phyloP scores from a whole-genome alignment of 2,113 vertebrate genomes.

The Pseudois nayaur region DNA sequence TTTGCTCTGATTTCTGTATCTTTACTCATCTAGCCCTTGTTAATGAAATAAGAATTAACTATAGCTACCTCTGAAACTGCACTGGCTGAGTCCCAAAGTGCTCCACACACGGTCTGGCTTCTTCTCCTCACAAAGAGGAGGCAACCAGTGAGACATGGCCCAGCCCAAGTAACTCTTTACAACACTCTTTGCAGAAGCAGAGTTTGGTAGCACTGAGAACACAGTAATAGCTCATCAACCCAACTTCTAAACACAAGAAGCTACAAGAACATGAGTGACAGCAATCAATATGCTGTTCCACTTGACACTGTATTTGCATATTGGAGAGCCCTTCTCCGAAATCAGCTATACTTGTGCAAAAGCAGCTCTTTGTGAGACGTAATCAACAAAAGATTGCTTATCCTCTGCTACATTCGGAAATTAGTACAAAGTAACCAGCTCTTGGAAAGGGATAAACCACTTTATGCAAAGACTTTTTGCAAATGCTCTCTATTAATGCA shows the following conservation, averaged over 20 bases:
- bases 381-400: slow-evolving; percentile 39
- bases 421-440: slow-evolving; percentile 41
- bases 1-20: neutral
- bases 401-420: slow-evolving; percentile 26
- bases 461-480: slow-evolving; percentile 32
- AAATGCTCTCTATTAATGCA: slow-evolving; percentile 62
- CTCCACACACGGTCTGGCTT: neutral
- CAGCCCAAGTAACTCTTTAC: neutral
- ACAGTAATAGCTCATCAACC: neutral
- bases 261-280: neutral
- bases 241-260: neutral
- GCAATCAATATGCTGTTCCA: neutral
- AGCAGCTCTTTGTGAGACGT: neutral
- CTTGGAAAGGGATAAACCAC: slow-evolving; percentile 13
- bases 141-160: neutral
- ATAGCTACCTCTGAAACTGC: neutral
- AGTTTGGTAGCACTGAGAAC: neutral
- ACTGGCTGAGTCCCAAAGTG: too few species aligned
- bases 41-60: neutral
- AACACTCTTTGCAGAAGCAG: neutral
- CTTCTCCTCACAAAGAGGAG: neutral
- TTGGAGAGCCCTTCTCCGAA: slow-evolving; percentile 15
- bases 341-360: neutral
- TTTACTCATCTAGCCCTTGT: neutral
- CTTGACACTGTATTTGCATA: neutral